Evolutionary conservation across 1,140 invertebrate genomes (phyloP), one percentile per base, ranked within the genome.

Genomic region (Catajapyx aquilonaris): DNA sequence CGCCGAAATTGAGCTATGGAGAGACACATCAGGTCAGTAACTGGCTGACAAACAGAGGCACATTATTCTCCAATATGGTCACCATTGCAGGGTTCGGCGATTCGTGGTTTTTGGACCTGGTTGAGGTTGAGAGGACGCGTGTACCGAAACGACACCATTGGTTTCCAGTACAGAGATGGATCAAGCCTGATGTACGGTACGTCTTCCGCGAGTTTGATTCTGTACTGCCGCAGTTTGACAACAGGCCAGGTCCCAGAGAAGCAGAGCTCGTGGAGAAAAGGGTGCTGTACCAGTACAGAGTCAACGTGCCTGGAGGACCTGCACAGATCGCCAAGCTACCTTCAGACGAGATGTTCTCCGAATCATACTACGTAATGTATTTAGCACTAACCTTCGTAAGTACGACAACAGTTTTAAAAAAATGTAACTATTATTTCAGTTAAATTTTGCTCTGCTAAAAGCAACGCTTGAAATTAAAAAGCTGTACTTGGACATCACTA

Each of bases 161-260:
- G 13, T 63, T 63, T 41, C 60, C 60, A 4, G 47, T 62, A 2
- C 56, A 57, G 33, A 50, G 61, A 13, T 65, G 62, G 61, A 55
- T 64, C 31, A 50, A 49, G 33, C 37, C 53, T 2, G 38, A 57
- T 28, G 49, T 46, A 18, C 52, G 52, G 20, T 63, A 65, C 41
- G 39, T 52, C 10, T 53, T 64, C 22, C 38, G 46, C 18, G 51
- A 57, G 38, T 49, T 59, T 37, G 61, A 64, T 43, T 58, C 55
- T 19, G 52, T 53, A 18, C 44, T 64, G 15, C 62, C 62, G 0
- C 60, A 64, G 44, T 41, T 46, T 21, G 59, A 62, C 41, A 46
- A 50, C 13, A 42, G 57, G 38, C 35, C 9, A 5, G 50, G 56
- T 4, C 52, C 56, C 39, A 45, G 62, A 21, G 30, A 45, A 9